These are phyloP conservation scores for Hypolimnas misippus DNA, from an alignment of 2,888 invertebrate genomes.

Conservation along the genomic window DNA sequence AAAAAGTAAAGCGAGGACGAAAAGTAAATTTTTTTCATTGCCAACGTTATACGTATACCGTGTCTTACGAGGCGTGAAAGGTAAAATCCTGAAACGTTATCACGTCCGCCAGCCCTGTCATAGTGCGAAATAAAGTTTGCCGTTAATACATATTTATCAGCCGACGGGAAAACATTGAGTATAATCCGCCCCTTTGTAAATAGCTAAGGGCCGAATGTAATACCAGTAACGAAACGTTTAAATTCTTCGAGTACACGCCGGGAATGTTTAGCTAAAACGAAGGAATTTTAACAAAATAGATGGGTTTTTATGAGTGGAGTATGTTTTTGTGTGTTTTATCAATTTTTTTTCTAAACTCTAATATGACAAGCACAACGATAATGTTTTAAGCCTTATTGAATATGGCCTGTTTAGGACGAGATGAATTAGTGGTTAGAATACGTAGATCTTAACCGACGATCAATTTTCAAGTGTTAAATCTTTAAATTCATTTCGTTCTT, in stretches of 20 bases:
- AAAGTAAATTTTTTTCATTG: background rate
- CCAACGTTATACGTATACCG: constrained; percentile 5
- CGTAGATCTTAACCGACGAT: too few relatives aligned
- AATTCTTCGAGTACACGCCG: constrained; percentile 21
- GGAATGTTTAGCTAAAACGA: constrained; percentile 13
- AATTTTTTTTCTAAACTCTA: too few relatives aligned
- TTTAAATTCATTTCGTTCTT: too few relatives aligned
- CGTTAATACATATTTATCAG: constrained; percentile 47
- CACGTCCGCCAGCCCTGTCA: constrained; percentile 33
- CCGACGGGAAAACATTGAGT: constrained; percentile 26
- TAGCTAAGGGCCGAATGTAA: constrained; percentile 37
- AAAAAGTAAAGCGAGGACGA: background rate
- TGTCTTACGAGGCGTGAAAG: background rate
- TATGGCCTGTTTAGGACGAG: too few relatives aligned
- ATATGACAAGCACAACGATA: too few relatives aligned
- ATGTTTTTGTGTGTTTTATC: too few relatives aligned
- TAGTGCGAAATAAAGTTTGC: constrained; percentile 41
- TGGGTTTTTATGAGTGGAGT: too few relatives aligned
- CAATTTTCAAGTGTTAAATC: too few relatives aligned
- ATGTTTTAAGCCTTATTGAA: too few relatives aligned
- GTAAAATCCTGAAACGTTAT: constrained; percentile 14
- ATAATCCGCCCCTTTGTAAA: constrained; percentile 37
- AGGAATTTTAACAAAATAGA: constrained; percentile 2
- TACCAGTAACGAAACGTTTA: constrained; percentile 27
- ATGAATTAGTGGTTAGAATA: too few relatives aligned